Evolutionary conservation across 2,888 invertebrate genomes (phyloP).

Genomic region (Busseola fusca): DNA sequence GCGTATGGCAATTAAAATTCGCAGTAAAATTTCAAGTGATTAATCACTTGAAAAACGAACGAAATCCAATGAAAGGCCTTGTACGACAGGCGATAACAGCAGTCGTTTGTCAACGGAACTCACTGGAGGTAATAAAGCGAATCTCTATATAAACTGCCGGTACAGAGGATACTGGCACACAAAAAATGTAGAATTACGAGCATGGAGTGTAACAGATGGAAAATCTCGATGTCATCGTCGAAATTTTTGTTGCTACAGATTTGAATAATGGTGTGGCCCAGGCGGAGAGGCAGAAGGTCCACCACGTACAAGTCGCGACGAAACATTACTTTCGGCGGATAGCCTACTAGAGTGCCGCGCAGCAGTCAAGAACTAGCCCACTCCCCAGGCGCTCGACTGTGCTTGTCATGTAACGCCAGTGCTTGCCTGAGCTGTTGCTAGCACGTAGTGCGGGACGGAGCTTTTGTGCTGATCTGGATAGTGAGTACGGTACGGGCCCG

Average conservation of each 20-base stretch:
- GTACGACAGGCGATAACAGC: constrained; percentile 16
- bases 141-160: constrained; percentile 54
- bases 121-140: constrained; percentile 47
- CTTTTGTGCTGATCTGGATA: constrained; percentile 33
- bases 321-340: too few relatives aligned
- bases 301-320: neutral
- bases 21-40: constrained; percentile 22
- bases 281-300: constrained; percentile 33
- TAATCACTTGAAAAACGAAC: constrained; percentile 15
- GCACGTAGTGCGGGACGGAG: constrained; percentile 9
- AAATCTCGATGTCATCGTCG: constrained; percentile 61
- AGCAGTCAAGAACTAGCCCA: neutral
- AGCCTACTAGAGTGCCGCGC: neutral
- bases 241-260: constrained; percentile 65
- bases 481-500: constrained; percentile 12
- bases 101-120: constrained; percentile 26
- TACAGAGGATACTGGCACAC: constrained; percentile 50
- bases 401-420: neutral
- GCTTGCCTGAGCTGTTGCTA: neutral
- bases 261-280: constrained; percentile 72
- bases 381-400: neutral
- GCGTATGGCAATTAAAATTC: neutral
- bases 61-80: constrained; percentile 32
- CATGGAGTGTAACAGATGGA: constrained; percentile 71
- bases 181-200: constrained; percentile 61